Evolutionary conservation across 2,888 invertebrate species (phyloP), one percentile per base, ranked within the genome.

Genomic region (Aphelenchoides bicaudatus): DNA sequence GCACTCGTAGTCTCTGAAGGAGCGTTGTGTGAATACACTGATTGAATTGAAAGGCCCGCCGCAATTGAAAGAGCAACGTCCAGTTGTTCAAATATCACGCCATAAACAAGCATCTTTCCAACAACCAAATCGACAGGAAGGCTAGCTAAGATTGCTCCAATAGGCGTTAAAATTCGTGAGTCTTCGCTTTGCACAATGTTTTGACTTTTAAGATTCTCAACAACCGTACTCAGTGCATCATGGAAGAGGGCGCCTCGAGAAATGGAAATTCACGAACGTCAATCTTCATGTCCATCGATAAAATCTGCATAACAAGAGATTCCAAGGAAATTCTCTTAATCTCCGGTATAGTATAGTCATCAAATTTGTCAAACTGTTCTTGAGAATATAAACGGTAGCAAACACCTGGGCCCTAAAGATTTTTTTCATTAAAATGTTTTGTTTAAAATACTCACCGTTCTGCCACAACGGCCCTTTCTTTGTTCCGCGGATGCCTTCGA

Each of bases 401-500:
- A 2, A 90, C 87, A 2, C 96, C 96, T 0, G 96, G 94, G 2
- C 96, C 90, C 79, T 82, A 39, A 10, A 21, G 43, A 34, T 16
- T 34, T 13, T 13, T 37, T 19, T 23, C 4, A 56, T 52, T 6
- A 16, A 54, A 56, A 28, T 39, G 43, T 31, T 8, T 13, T 13
- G 30, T 39, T 55, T n/a, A 57, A 56, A 60, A 60, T 61, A 60
- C 34, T 62, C 19, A 55, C 30, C 56, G n/a, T 25, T 49, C 10
- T 27, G 25, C 19, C 19, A 58, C 31, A 19, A 19, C 49, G 39
- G 54, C 96, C 96, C 80, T 92, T 91, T 53, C 96, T 84, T 80
- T 98, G 96, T 78, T 96, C 92, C 2, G 94, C 92, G 74, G 91
- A 91, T 0, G 96, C 94, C 82, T 90, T 87, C n/a, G 93, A 92